Percentiles rank a stretch among this genome's conserved stretches.
These are phyloP conservation scores for Eufriesea mexicana DNA, from an alignment of 1,140 invertebrate genomes.

Conservation along the genomic window DNA sequence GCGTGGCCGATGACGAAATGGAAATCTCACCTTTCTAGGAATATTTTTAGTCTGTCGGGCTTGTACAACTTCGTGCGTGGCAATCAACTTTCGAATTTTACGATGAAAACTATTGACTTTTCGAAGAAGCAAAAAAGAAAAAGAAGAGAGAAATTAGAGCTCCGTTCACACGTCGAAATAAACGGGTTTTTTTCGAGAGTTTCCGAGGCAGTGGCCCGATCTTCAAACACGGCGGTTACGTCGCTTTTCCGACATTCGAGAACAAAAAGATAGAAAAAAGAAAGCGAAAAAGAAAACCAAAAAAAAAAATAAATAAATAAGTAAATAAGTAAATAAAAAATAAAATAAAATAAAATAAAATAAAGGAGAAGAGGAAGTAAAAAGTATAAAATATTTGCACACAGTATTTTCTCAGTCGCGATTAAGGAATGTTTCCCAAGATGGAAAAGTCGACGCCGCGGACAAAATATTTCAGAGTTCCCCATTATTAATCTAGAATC, in stretches of 20 bases:
- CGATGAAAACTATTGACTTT: constrained; percentile 27
- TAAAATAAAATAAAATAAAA: constrained; percentile 1
- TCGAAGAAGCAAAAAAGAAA: constrained; percentile 18
- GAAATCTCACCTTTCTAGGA: constrained; percentile 31
- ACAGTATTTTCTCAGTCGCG: constrained; percentile 73
- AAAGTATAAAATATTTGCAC: constrained; percentile 57
- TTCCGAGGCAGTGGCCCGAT: constrained; percentile 29
- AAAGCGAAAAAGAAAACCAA: constrained; percentile 21
- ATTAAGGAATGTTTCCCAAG: constrained; percentile 5
- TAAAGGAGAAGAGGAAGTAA: too few species aligned
- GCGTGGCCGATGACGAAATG: constrained; percentile 34
- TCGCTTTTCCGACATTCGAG: constrained; percentile 71
- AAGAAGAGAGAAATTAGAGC: constrained; percentile 2
- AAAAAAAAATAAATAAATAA: neutral
- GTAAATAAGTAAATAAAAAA: constrained; percentile 18
- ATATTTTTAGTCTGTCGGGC: constrained; percentile 58
- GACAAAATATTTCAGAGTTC: constrained; percentile 48
- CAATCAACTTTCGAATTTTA: constrained; percentile 71
- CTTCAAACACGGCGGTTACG: constrained; percentile 46
- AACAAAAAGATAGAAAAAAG: constrained; percentile 5
- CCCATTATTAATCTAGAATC: constrained; percentile 45
- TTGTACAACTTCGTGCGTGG: constrained; percentile 61
- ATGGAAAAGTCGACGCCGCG: constrained; percentile 45
- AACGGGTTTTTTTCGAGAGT: constrained; percentile 22
- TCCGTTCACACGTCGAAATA: constrained; percentile 47